Base-by-base conservation (phyloP, 2,797 vertebrate species). In the Leucoraja ocellata region DNA sequence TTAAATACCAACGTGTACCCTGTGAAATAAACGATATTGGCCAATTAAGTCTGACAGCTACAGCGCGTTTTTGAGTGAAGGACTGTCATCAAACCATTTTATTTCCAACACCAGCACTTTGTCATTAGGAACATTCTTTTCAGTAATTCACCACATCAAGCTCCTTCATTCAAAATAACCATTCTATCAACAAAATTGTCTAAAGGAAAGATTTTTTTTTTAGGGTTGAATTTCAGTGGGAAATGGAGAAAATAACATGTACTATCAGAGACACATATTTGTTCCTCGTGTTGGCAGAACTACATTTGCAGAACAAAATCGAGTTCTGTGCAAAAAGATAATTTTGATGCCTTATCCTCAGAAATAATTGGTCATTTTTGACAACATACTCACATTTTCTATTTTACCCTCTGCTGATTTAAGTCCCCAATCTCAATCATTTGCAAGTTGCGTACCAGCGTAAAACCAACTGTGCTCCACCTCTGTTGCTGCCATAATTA, bases 1-100 rank as follows among this genome's bases (percentile, higher is more conserved):
- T 74, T 73, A 88, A 54, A 65, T 28, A 46, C 36, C 36, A 73
- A 74, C 4, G 1, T 6, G 68, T 73, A 74, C 16, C 36, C 71
- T 36, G 74, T 39, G 11, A 92, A 92, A 76, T 23, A 92, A 76
- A 28, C 25, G n/a, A n/a, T 46, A 76, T n/a, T 54, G 90, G 23
- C 23, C 13, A 76, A 28, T 92, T 91, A 91, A 46, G 32, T 74
- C 21, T 74, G 90, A 91, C 68, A 73, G 90, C 25, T 16, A 91
- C 28, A 76, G 39, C 23, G 18, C 28, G 39, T 39, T 76, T 86
- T 86, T n/a, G 46, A 76, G 25, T 28, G 36, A 92, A 76, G 39
- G 73, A 74, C 11, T 46, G 21, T 91, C 90, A 13, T 46, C 90
- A 91, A 28, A 18, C 10, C 18, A 11, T 74, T 46, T 54, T 39